Percentiles rank a stretch among this genome's conserved stretches.
phyloP scores from a whole-genome alignment of 2,888 invertebrate species.

The Eupithecia subumbrata region DNA sequence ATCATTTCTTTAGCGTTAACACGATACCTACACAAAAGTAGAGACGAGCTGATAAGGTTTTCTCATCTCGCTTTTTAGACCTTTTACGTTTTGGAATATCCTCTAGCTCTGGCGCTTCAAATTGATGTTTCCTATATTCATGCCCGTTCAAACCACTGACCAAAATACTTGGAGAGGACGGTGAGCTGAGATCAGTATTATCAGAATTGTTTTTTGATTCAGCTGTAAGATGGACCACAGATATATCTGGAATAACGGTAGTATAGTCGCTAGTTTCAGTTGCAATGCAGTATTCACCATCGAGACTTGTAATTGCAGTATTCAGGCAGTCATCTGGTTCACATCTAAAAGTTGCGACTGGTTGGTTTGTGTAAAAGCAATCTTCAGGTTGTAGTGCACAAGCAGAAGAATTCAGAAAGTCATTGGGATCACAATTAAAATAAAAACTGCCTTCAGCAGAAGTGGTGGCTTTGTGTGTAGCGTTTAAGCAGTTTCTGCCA shows the following conservation, averaged over 20 bases:
- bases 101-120: not conserved
- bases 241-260: conserved; percentile 4
- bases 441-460: too few species aligned
- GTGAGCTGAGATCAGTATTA: not conserved
- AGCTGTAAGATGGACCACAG: not conserved
- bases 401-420: conserved; percentile 12
- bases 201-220: not conserved
- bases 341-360: conserved; percentile 6
- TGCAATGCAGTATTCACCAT: conserved; percentile 7
- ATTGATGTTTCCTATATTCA: not conserved
- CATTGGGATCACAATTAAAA: too few species aligned
- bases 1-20: too few species aligned
- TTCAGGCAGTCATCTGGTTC: conserved; percentile 14
- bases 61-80: too few species aligned
- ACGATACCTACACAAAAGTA: too few species aligned
- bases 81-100: not conserved
- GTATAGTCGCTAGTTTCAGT: conserved; percentile 8
- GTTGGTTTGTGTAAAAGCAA: not conserved
- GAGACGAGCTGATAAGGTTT: too few species aligned
- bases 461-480: not conserved
- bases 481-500: not conserved
- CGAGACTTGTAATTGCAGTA: conserved; percentile 9
- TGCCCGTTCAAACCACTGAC: not conserved
- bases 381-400: conserved; percentile 11
- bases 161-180: not conserved